Evolutionary conservation across 2,113 vertebrate genomes (phyloP), one percentile per base, ranked within the genome.

Genomic region (Triplophysa dalaica): DNA sequence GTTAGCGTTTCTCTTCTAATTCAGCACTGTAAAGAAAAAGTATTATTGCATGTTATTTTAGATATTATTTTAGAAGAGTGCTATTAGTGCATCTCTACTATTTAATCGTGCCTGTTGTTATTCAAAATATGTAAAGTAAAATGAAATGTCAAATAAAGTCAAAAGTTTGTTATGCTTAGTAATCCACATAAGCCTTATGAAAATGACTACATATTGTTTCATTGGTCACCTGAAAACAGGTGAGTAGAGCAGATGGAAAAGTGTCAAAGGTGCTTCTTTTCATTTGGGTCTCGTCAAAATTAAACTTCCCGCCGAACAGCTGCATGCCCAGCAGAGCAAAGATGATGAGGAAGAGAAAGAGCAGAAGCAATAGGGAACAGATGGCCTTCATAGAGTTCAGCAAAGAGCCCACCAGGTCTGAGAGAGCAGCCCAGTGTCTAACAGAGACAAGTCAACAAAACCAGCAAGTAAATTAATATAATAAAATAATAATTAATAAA

Each of bases 311-410:
- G 2, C 97, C 97, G 8, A 98, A 98, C 26, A 98, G 93, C 91
- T 98, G 97, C 97, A 98, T 98, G 61, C 97, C 96, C 56, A 98
- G 94, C 62, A 98, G 91, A 8, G 96, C 95, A 68, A 98, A 98
- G 90, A 98, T 98, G 93, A 97, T 98, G 90, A 98, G 97, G 89
- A 98, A 98, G 86, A 98, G 95, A 92, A 98, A 98, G 77, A 98
- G 95, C 1, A 98, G 94, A 11, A 98, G 93, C 70, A 98, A 91
- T 84, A 98, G 90, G 0, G 96, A 98, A 4, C 95, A 95, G 1
- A 98, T 98, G 85, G 97, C 97, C 82, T 98, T 98, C 97, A 98
- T 98, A 69, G 97, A 98, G 87, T 98, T 98, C 78, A 98, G 87
- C 86, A 98, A 88, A 0, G 96, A 98, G 0, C 93, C 94, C 80